Percentiles rank a stretch among this genome's conserved stretches.
These are phyloP conservation scores for Macrotrachela quadricornifera DNA, from an alignment of 1,140 invertebrate genomes.

Conservation along the genomic window DNA sequence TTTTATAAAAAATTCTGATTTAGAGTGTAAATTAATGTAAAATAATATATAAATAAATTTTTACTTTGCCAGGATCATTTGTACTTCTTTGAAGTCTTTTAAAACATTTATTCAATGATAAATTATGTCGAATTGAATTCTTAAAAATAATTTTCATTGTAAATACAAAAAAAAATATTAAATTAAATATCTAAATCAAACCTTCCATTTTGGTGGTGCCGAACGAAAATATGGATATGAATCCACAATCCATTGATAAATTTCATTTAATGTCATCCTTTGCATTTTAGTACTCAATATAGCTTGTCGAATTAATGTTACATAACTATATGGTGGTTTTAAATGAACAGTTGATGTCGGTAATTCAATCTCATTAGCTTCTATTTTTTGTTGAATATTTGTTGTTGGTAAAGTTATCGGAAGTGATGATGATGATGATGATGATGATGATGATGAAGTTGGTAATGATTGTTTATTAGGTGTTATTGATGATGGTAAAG, in stretches of 20 bases:
- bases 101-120: constrained; percentile 7
- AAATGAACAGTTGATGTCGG: constrained; percentile 11
- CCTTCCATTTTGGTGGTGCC: constrained; percentile 43
- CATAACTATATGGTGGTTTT: constrained; percentile 44
- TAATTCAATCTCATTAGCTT: not conserved
- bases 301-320: constrained; percentile 45
- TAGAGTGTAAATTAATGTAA: no score
- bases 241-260: constrained; percentile 35
- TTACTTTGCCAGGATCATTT: constrained; percentile 3
- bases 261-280: constrained; percentile 35
- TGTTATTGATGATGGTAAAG: no score
- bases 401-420: no score
- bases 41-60: no score
- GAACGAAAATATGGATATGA: constrained; percentile 42
- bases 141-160: not conserved
- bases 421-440: no score
- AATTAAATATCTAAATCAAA: constrained; percentile 35
- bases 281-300: constrained; percentile 43
- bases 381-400: no score
- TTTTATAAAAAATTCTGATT: no score
- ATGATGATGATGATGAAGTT: no score
- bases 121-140: constrained; percentile 8
- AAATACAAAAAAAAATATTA: not conserved
- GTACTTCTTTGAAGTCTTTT: constrained; percentile 1
- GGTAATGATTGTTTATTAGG: no score